phyloP scores from a whole-genome alignment of 2,113 vertebrate species.

The Cranoglanis bouderius region DNA sequence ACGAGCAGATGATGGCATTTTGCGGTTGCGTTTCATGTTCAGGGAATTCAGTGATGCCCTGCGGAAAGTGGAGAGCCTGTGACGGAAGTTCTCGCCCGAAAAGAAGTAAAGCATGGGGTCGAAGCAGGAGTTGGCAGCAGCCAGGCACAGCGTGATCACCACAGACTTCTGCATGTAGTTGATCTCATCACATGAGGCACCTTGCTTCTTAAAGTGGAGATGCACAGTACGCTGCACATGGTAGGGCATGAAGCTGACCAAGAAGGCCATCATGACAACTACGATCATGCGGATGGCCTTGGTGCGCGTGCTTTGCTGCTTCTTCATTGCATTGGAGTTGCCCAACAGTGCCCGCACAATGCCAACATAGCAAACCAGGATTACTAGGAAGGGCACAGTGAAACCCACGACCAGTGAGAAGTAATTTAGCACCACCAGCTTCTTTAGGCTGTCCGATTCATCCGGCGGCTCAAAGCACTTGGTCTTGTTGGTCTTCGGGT shows the following conservation, averaged over 20 bases:
- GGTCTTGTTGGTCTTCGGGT: conserved; percentile 75
- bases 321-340: conserved; percentile 67
- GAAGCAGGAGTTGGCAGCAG: conserved; percentile 92
- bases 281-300: conserved; percentile 92
- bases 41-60: conserved; percentile 64
- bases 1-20: neutral
- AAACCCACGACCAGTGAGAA: conserved; percentile 85
- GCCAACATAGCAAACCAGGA: conserved; percentile 87
- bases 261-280: conserved; percentile 85
- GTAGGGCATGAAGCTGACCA: conserved; percentile 91
- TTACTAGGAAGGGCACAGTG: conserved; percentile 82
- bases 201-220: conserved; percentile 71
- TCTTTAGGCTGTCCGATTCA: conserved; percentile 12
- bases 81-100: conserved; percentile 88
- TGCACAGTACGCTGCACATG: conserved; percentile 88
- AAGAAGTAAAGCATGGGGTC: conserved; percentile 96
- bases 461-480: conserved; percentile 91
- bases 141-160: conserved; percentile 86
- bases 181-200: conserved; percentile 65
- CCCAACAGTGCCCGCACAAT: conserved; percentile 82
- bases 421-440: conserved; percentile 77
- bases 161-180: conserved; percentile 87
- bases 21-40: neutral
- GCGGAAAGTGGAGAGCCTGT: conserved; percentile 79
- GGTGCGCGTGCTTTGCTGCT: conserved; percentile 70